A percentile compares a stretch with the other conserved stretches of the same genome.
Conservation (phyloP, 2,888 invertebrate species). For the Urechis unicinctus region DNA sequence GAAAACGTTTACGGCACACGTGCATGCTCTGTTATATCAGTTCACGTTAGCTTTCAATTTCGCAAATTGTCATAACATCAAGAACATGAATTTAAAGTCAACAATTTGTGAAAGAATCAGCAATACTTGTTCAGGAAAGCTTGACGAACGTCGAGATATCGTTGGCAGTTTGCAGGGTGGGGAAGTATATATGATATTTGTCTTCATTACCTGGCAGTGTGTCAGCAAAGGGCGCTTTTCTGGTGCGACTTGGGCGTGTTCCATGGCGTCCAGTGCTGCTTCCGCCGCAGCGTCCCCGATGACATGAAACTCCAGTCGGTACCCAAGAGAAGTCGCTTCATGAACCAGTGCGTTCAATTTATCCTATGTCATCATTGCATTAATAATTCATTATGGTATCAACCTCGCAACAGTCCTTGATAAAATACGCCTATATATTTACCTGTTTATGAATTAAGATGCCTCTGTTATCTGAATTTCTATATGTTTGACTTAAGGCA, state of each 20-base stretch:
- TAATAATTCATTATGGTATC: too few relatives aligned
- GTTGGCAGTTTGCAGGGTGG: too few relatives aligned
- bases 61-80: too few relatives aligned
- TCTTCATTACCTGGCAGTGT: conserved; percentile 19
- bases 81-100: too few relatives aligned
- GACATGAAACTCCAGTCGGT: conserved; percentile 19
- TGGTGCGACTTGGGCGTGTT: conserved; percentile 10
- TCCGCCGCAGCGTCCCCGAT: conserved; percentile 22
- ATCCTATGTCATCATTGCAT: conserved; percentile 10
- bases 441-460: conserved; percentile 16
- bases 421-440: not conserved
- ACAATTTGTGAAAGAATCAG: too few relatives aligned
- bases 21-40: too few relatives aligned
- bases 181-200: too few relatives aligned
- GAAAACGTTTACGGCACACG: too few relatives aligned
- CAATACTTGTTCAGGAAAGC: too few relatives aligned
- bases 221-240: conserved; percentile 18
- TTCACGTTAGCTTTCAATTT: too few relatives aligned
- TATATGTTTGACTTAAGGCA: conserved; percentile 20
- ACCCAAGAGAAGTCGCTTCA: conserved; percentile 11
- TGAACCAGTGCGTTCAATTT: conserved; percentile 3
- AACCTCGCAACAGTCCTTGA: too few relatives aligned
- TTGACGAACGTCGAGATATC: too few relatives aligned
- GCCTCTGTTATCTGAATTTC: conserved; percentile 8
- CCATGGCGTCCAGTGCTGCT: conserved; percentile 11